Base-by-base conservation (phyloP, 2,113 vertebrate species). In the Tapirus terrestris region DNA sequence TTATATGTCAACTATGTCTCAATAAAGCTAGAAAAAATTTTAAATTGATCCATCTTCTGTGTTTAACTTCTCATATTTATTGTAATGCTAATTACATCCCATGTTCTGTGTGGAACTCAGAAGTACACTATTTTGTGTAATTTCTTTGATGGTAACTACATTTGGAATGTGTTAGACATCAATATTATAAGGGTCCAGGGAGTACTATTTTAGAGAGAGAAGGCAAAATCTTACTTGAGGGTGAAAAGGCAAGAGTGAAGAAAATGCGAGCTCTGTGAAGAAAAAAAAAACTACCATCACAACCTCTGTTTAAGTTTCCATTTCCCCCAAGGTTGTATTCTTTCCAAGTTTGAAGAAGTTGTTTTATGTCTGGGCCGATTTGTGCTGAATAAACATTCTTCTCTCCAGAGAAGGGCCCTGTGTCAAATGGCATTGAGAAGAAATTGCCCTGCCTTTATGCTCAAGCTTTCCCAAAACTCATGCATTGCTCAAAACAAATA, bases 311-410 rank as follows among this genome's bases (percentile, higher is more conserved):
- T 93, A 96, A 97, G 70, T 94, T 98, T 95, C 60, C 63, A 72
- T 93, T 98, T 97, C 25, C 58, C 93, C 56, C 25, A 95, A 96
- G 79, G 51, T 96, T 97, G 51, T 94, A 96, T 98, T 87, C 75
- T 96, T 97, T 96, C 91, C 83, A 95, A 79, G 58, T 95, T 76
- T 96, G 36, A 96, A 89, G 48, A 96, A 90, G 68, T 90, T 92
- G 39, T 77, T 97, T 97, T 97, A 90, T 98, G 60, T 95, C 89
- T 98, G 94, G 77, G 45, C 7, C 94, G 48, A 96, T 87, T 97
- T 96, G 89, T 98, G 97, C 92, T 96, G 94, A 90, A 90, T 97
- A 98, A 97, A 97, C 92, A 95, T 79, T 93, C n/a, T 96, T 95
- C 56, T 94, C 79, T 90, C 92, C 68, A 75, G 92, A 96, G 97